phyloP scores from a whole-genome alignment of 2,888 invertebrate genomes.

The Athalia circularis region DNA sequence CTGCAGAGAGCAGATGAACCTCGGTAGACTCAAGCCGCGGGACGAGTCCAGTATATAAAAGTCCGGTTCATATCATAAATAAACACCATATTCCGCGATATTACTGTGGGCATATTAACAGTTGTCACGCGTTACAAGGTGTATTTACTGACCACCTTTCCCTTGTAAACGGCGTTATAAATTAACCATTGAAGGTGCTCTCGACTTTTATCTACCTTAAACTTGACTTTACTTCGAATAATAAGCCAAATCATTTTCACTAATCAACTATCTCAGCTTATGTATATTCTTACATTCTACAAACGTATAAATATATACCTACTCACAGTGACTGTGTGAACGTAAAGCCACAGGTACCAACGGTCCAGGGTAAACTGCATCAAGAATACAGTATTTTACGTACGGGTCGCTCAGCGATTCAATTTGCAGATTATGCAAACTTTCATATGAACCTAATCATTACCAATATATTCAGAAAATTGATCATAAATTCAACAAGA shows the following conservation, averaged over 20 bases:
- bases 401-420: no score
- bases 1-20: not conserved
- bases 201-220: constrained; percentile 29
- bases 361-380: no score
- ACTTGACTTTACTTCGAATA: constrained; percentile 16
- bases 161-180: constrained; percentile 28
- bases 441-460: no score
- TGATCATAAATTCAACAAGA: no score
- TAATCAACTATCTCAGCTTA: constrained; percentile 15
- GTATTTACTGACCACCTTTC: constrained; percentile 34
- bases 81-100: constrained; percentile 38
- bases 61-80: constrained; percentile 31
- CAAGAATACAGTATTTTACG: no score
- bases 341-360: no score
- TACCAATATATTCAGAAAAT: no score
- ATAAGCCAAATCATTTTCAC: constrained; percentile 10
- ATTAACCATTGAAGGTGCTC: constrained; percentile 28
- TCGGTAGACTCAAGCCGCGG: constrained; percentile 1
- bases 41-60: constrained; percentile 25
- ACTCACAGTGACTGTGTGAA: no score
- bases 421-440: no score
- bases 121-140: constrained; percentile 43
- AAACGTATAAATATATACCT: no score
- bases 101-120: constrained; percentile 18
- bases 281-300: not conserved